These are phyloP conservation scores for Sebastes nivosus DNA, from an alignment of 2,797 vertebrate genomes.

Conservation along the genomic window DNA sequence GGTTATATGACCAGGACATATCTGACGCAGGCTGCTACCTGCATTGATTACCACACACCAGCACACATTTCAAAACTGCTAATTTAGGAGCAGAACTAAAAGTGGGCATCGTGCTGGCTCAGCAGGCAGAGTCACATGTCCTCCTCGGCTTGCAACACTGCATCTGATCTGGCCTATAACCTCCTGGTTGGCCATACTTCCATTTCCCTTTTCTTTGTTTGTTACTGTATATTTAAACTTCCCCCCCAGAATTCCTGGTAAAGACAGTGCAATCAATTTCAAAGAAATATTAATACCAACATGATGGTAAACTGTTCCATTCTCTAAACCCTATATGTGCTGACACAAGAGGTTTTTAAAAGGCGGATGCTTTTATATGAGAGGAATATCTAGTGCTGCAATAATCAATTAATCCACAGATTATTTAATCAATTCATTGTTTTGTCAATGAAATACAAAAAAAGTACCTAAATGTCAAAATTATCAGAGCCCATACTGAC, in stretches of 20 bases:
- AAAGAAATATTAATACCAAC: neutral
- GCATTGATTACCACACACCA: neutral
- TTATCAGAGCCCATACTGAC: neutral
- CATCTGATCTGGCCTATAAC: conserved; percentile 9
- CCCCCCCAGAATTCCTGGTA: neutral
- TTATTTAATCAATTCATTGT: neutral
- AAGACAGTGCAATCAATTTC: neutral
- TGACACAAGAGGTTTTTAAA: neutral
- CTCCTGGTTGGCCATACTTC: conserved; percentile 19
- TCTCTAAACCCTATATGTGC: neutral
- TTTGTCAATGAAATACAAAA: neutral
- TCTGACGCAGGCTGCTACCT: neutral
- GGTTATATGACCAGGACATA: neutral
- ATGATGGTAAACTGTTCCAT: neutral
- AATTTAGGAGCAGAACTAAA: neutral
- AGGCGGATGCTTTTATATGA: neutral
- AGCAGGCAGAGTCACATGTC: conserved; percentile 36
- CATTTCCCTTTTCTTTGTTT: conserved; percentile 31
- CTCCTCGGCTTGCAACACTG: conserved; percentile 21
- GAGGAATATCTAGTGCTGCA: neutral
- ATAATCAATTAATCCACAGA: neutral
- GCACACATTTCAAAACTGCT: neutral
- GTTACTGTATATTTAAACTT: neutral
- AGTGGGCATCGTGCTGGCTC: conserved; percentile 35
- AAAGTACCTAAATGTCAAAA: neutral